Base-by-base conservation (phyloP, 1,140 invertebrate genomes). In the Procambarus virginalis region DNA sequence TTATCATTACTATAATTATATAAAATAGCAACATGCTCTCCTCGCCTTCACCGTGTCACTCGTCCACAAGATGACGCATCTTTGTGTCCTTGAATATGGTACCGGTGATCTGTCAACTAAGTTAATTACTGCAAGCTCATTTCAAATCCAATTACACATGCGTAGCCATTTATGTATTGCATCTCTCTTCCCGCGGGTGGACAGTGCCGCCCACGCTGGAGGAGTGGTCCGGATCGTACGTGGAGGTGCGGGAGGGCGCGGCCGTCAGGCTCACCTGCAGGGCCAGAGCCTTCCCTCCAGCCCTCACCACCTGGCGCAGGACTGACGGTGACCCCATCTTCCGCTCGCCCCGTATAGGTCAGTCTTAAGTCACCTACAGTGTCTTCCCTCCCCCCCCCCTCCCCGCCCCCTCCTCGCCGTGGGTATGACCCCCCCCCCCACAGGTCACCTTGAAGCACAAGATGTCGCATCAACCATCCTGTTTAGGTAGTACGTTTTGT, bases 301-400 rank as follows among this genome's bases (percentile, higher is more conserved):
- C 98, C 1, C 96, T 96, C 92, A 96, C 99, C 76, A 96, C 96
- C 86, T 99, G 98, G 98, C 95, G 96, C 80, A 94, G 97, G 84
- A 97, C 98, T 94, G 97, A 98, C 94, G 96, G 96, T 78, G 95
- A 95, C 90, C 96, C 97, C 92, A 97, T 98, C 70, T 89, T 89
- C 48, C 51, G 82, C 20, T 48, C 81, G 20, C 88, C 88, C 2
- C 68, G 73, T 4, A 89, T 55, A 89, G 88, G 87, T 89, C 58
- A 89, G 80, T 55, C 17, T 22, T 34, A 34, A 34, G 34, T 34
- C 34, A 34, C 34, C 34, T 68, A 1, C 12, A 12, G 12, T 68
- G 64, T 68, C 64, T 68, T 68, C 12, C 64, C 12, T 68, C n/a
- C 64, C 64, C 64, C 2, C 64, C 34, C 34, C 1, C 34, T 0